Conservation (phyloP, 2,797 vertebrate species). For the Lutjanus campechanus region DNA sequence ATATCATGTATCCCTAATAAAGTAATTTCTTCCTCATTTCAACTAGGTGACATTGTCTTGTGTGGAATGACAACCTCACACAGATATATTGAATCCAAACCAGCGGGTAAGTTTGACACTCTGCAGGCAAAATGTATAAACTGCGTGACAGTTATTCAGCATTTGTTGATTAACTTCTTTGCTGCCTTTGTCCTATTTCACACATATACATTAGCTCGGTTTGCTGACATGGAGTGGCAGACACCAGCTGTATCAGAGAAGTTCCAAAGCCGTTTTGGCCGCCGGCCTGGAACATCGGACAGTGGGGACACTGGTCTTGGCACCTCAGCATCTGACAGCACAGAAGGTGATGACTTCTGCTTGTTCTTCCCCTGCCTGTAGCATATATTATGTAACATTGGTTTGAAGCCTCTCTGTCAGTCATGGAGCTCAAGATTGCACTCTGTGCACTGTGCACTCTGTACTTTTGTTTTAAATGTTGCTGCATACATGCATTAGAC, state of each 20-base stretch:
- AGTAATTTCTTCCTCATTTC: not conserved
- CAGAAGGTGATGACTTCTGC: conserved; percentile 88
- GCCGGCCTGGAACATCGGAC: conserved; percentile 85
- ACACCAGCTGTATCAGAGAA: conserved; percentile 89
- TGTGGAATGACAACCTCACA: conserved; percentile 84
- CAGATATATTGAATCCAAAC: conserved; percentile 78
- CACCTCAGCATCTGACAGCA: conserved; percentile 89
- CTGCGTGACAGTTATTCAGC: not conserved
- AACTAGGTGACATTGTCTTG: conserved; percentile 55
- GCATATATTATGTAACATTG: conserved; percentile 49
- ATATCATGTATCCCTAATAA: not conserved
- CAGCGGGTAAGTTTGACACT: conserved; percentile 70
- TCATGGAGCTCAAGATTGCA: not conserved
- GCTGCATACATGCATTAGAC: too few relatives aligned
- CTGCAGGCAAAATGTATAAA: conserved; percentile 9
- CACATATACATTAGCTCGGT: conserved; percentile 69
- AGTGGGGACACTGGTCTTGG: conserved; percentile 88
- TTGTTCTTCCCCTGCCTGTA: conserved; percentile 40
- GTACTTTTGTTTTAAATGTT: too few relatives aligned
- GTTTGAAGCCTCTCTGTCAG: conserved; percentile 36
- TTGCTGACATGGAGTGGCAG: conserved; percentile 90
- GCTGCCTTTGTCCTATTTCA: conserved; percentile 46
- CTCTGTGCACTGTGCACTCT: not conserved
- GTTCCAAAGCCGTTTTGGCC: conserved; percentile 89
- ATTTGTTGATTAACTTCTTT: conserved; percentile 21